phyloP scores from a whole-genome alignment of 2,797 vertebrate genomes.

The Saxicola maurus region DNA sequence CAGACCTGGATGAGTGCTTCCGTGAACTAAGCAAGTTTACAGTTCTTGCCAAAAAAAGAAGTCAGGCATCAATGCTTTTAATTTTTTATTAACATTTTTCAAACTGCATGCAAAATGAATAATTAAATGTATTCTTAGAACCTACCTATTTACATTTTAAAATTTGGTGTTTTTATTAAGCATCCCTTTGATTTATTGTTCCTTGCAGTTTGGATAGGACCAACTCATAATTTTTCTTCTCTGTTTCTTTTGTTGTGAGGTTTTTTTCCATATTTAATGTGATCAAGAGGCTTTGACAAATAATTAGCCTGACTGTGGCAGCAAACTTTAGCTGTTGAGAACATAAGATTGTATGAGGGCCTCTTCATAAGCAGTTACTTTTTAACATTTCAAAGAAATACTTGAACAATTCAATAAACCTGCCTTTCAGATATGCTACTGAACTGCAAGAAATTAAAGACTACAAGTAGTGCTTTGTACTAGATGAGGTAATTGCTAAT shows the following conservation, averaged over 20 bases:
- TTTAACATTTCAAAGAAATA: slow-evolving; percentile 44
- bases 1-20: background rate
- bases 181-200: slow-evolving; percentile 50
- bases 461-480: slow-evolving; percentile 26
- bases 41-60: background rate
- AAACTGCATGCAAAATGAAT: background rate
- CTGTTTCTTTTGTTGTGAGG: background rate
- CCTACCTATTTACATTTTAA: slow-evolving; percentile 20
- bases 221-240: background rate
- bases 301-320: slow-evolving; percentile 38
- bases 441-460: background rate
- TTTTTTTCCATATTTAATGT: slow-evolving; percentile 1
- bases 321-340: slow-evolving; percentile 11
- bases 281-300: slow-evolving; percentile 58
- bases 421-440: background rate
- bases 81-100: slow-evolving; percentile 7
- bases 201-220: background rate
- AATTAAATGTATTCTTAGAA: slow-evolving; percentile 12
- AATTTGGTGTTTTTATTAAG: background rate
- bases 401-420: slow-evolving; percentile 24
- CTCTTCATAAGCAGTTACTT: slow-evolving; percentile 14
- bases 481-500: slow-evolving; percentile 13
- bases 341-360: background rate
- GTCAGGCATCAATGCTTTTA: background rate
- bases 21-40: background rate